These are phyloP conservation scores for Mythimna impura DNA, from an alignment of 2,888 invertebrate genomes.

Conservation along the genomic window DNA sequence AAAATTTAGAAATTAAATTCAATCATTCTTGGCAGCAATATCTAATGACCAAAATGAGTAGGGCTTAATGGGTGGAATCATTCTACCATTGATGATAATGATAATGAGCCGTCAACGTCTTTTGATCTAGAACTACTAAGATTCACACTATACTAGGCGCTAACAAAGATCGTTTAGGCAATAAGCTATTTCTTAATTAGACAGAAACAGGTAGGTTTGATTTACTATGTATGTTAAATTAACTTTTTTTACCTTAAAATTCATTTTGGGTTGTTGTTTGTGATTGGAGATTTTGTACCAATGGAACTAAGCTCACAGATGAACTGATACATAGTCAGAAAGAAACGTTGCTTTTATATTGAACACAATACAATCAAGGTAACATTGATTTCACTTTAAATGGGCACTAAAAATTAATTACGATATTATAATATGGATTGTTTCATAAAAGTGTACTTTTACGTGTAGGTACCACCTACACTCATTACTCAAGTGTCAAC, in stretches of 20 bases:
- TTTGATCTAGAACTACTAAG: too few species aligned
- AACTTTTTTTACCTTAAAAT: constrained; percentile 40
- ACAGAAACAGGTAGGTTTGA: too few species aligned
- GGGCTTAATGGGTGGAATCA: background rate
- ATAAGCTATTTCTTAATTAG: background rate
- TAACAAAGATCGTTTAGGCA: background rate
- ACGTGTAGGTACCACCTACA: constrained; percentile 51
- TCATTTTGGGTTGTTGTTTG: constrained; percentile 29
- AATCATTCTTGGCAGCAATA: background rate
- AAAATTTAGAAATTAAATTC: background rate
- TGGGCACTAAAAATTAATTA: constrained; percentile 50
- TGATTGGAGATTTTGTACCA: background rate
- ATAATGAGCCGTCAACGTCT: too few species aligned
- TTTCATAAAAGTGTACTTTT: constrained; percentile 56
- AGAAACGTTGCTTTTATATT: constrained; percentile 50
- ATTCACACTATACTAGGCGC: too few species aligned
- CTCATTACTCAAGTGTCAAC: constrained; percentile 50
- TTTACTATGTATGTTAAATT: too few species aligned
- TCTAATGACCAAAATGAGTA: background rate
- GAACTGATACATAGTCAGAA: constrained; percentile 61
- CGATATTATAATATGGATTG: constrained; percentile 38
- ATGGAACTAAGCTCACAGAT: constrained; percentile 28
- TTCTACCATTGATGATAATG: background rate
- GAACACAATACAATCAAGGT: constrained; percentile 52
- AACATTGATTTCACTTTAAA: constrained; percentile 54